Evolutionary conservation across 2,797 vertebrate species (phyloP).

Genomic region (Helarctos malayanus): DNA sequence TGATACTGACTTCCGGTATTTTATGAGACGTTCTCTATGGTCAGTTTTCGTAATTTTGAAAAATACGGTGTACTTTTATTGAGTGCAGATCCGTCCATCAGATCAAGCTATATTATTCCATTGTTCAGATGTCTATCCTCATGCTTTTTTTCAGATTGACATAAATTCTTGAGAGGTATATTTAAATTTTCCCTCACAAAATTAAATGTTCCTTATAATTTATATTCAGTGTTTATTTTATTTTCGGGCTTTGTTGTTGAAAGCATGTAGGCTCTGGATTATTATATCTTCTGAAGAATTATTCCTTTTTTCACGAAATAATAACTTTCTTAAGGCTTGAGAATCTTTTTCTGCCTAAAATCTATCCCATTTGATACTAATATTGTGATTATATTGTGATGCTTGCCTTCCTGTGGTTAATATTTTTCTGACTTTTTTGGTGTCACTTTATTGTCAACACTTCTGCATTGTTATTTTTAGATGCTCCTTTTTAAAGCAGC

Average conservation of each 20-base stretch:
- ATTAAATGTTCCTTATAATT: neutral
- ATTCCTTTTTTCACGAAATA: slow-evolving; percentile 51
- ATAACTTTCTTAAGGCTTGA: neutral
- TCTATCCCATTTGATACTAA: neutral
- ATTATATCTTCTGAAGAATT: neutral
- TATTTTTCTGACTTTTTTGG: slow-evolving; percentile 23
- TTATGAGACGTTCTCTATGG: neutral
- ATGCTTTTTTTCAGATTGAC: slow-evolving; percentile 5
- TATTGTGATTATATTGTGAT: neutral
- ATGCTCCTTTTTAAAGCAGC: slow-evolving; percentile 4
- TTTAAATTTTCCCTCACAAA: slow-evolving; percentile 16
- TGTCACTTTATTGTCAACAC: neutral
- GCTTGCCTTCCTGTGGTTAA: neutral
- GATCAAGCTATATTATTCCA: neutral
- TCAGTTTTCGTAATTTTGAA: slow-evolving; percentile 6
- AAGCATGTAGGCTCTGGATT: neutral
- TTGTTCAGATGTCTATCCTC: neutral
- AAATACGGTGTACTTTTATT: slow-evolving; percentile 2
- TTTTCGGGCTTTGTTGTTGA: neutral
- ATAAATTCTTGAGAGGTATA: slow-evolving; percentile 41
- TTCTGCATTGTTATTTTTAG: slow-evolving; percentile 33
- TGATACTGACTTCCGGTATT: neutral
- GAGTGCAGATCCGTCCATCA: neutral
- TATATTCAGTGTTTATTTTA: slow-evolving; percentile 37
- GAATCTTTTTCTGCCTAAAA: slow-evolving; percentile 6